Conservation (phyloP, 2,797 vertebrate genomes). For the Micropoecilia bifurca region DNA sequence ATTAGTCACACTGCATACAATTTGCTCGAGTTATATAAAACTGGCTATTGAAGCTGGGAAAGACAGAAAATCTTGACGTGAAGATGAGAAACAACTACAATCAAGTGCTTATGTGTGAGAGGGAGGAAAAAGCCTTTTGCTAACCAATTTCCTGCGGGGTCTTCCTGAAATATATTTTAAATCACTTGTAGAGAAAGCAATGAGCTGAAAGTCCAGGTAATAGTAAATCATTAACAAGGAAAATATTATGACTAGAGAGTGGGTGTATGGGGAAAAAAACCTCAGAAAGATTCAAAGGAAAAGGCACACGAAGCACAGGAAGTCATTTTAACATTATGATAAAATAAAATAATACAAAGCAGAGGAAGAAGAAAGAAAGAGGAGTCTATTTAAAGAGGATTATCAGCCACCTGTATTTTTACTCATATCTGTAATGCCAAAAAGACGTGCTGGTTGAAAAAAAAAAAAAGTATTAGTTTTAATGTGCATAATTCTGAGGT, state of each 20-base stretch:
- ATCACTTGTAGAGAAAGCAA: constrained; percentile 7
- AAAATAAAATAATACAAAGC: background rate
- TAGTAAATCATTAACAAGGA: constrained; percentile 10
- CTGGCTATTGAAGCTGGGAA: background rate
- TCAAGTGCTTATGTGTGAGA: background rate
- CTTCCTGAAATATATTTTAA: constrained; percentile 3
- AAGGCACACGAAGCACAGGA: background rate
- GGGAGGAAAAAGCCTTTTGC: background rate
- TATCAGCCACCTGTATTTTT: background rate
- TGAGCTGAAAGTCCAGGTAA: constrained; percentile 18
- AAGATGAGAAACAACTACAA: background rate
- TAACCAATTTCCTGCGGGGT: constrained; percentile 1
- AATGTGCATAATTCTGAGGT: background rate
- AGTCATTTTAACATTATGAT: constrained; percentile 27
- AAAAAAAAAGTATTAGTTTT: background rate
- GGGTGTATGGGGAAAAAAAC: background rate
- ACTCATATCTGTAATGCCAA: constrained; percentile 5
- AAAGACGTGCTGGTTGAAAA: constrained; percentile 9
- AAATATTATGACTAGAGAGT: constrained; percentile 16
- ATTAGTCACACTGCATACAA: constrained; percentile 2
- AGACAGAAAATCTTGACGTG: background rate
- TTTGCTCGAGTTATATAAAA: background rate
- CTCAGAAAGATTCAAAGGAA: background rate
- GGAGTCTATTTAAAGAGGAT: constrained; percentile 4
- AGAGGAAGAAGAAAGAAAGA: constrained; percentile 7